phyloP scores from a whole-genome alignment of 1,140 invertebrate species.

The Zelostemma sp. region DNA sequence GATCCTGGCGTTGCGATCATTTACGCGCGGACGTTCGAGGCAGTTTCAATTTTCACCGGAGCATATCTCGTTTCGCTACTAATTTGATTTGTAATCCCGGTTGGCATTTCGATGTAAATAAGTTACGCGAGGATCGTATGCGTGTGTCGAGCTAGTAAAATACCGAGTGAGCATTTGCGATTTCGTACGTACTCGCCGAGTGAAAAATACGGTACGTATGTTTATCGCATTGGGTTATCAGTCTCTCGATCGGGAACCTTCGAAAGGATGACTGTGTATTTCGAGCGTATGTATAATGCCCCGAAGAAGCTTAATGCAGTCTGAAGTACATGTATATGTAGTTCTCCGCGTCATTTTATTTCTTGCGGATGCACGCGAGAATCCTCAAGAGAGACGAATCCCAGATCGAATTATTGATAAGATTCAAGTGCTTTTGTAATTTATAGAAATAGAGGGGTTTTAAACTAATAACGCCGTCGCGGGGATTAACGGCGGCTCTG shows the following conservation, averaged over 20 bases:
- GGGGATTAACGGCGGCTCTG: not conserved
- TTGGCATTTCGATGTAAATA: no score
- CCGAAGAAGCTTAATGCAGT: not conserved
- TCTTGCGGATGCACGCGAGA: constrained; percentile 9
- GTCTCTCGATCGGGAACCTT: not conserved
- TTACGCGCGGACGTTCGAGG: constrained; percentile 35
- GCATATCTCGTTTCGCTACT: not conserved
- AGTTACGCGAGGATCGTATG: no score
- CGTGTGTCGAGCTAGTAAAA: no score
- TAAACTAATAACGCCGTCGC: constrained; percentile 4
- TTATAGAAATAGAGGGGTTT: constrained; percentile 6
- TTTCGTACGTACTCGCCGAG: not conserved
- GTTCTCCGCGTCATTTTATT: constrained; percentile 1
- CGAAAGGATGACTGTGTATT: not conserved
- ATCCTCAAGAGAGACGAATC: constrained; percentile 10
- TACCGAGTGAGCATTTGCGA: not conserved
- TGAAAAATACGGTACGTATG: constrained; percentile 5
- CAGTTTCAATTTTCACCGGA: constrained; percentile 22
- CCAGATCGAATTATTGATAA: constrained; percentile 21
- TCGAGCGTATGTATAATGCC: not conserved
- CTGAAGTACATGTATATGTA: not conserved
- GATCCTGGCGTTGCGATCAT: constrained; percentile 25
- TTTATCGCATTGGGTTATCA: constrained; percentile 1
- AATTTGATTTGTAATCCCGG: not conserved
- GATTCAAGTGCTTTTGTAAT: constrained; percentile 15